Conservation (phyloP, 2,888 invertebrate genomes). For the Stenurella melanura region DNA sequence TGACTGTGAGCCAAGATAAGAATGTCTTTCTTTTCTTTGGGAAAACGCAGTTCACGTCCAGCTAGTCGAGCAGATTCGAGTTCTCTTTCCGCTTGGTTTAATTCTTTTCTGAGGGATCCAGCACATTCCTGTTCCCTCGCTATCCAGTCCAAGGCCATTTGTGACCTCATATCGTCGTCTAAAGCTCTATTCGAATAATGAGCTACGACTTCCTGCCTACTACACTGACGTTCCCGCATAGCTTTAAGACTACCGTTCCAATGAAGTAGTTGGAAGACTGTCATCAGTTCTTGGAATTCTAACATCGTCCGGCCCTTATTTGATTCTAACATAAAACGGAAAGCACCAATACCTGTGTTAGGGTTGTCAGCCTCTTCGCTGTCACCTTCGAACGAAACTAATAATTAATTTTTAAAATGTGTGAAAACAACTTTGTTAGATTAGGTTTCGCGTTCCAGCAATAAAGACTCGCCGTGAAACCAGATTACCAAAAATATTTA, state of each 20-base stretch:
- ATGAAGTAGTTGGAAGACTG: slow-evolving; percentile 96
- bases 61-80: slow-evolving; percentile 89
- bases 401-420: slow-evolving; percentile 1
- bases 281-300: slow-evolving; percentile 97
- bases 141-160: slow-evolving; percentile 97
- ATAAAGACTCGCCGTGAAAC: background rate
- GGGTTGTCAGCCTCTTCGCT: slow-evolving; percentile 79
- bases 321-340: slow-evolving; percentile 84
- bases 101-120: slow-evolving; percentile 86
- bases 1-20: slow-evolving; percentile 92
- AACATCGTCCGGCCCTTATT: slow-evolving; percentile 96
- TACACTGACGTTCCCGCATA: slow-evolving; percentile 96
- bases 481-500: too few species aligned
- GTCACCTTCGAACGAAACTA: slow-evolving; percentile 69
- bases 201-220: slow-evolving; percentile 93
- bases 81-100: slow-evolving; percentile 90
- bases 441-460: background rate
- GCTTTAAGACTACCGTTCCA: slow-evolving; percentile 98
- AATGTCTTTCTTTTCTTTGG: slow-evolving; percentile 97
- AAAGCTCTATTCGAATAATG: slow-evolving; percentile 94
- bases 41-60: slow-evolving; percentile 93
- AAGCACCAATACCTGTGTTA: slow-evolving; percentile 83
- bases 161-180: slow-evolving; percentile 96
- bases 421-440: background rate
- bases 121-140: slow-evolving; percentile 85